Evolutionary conservation across 2,888 invertebrate genomes (phyloP).

Genomic region (Drosophila ezoana): DNA sequence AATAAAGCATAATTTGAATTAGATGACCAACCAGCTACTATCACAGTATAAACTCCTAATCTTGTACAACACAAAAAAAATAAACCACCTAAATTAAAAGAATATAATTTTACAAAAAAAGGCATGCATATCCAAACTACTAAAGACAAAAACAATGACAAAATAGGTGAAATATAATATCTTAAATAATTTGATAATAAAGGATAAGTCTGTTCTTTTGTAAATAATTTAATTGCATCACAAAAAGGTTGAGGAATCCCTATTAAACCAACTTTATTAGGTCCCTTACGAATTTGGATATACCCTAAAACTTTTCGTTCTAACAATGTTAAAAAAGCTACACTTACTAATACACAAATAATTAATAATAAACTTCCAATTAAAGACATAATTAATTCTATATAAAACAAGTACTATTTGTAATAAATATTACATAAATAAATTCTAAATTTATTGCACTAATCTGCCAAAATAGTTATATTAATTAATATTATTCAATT

Average conservation of each 20-base stretch:
- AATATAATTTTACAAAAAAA: slow-evolving; percentile 86
- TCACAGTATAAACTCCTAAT: slow-evolving; percentile 88
- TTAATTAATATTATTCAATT: slow-evolving; percentile 79
- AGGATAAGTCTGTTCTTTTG: slow-evolving; percentile 88
- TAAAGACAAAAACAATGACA: slow-evolving; percentile 84
- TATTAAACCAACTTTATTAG: slow-evolving; percentile 88
- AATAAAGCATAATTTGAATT: slow-evolving; percentile 91
- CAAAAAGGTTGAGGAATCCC: slow-evolving; percentile 90
- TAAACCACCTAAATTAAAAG: slow-evolving; percentile 87
- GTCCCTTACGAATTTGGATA: slow-evolving; percentile 91
- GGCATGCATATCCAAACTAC: slow-evolving; percentile 87
- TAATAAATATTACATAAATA: slow-evolving; percentile 87
- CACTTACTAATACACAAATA: slow-evolving; percentile 87
- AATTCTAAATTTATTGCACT: slow-evolving; percentile 90
- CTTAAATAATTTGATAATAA: slow-evolving; percentile 87
- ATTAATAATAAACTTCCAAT: slow-evolving; percentile 86
- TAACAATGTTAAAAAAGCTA: slow-evolving; percentile 90
- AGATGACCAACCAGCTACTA: slow-evolving; percentile 89
- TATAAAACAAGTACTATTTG: slow-evolving; percentile 86
- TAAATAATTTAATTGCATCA: slow-evolving; percentile 90
- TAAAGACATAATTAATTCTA: slow-evolving; percentile 85
- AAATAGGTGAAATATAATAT: slow-evolving; percentile 87
- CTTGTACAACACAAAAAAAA: slow-evolving; percentile 89
- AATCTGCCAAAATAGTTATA: slow-evolving; percentile 88
- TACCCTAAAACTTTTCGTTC: slow-evolving; percentile 88